Conservation (phyloP, 2,888 invertebrate genomes). For the Apamea crenata region DNA sequence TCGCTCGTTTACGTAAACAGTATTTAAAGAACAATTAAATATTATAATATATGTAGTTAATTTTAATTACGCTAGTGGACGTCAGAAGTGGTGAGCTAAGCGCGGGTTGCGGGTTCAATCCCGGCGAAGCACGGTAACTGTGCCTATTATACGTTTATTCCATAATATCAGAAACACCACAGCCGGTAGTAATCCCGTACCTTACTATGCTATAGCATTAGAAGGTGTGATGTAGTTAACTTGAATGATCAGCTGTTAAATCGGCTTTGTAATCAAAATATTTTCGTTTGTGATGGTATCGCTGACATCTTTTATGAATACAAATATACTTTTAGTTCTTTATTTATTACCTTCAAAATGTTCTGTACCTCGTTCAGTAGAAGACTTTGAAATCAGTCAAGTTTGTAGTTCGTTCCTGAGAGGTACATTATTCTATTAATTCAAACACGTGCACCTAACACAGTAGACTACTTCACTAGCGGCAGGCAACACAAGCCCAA, state of each 20-base stretch:
- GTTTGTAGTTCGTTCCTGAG: not conserved
- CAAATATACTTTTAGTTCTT: slow-evolving; percentile 7
- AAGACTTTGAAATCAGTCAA: slow-evolving; percentile 2
- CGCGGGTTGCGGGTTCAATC: slow-evolving; percentile 42
- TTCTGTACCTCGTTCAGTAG: not conserved
- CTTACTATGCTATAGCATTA: not conserved
- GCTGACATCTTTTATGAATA: slow-evolving; percentile 31
- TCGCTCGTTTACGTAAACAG: not conserved
- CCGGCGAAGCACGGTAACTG: slow-evolving; percentile 25
- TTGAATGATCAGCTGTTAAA: slow-evolving; percentile 20
- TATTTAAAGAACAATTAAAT: slow-evolving; percentile 8
- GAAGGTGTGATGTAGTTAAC: slow-evolving; percentile 3
- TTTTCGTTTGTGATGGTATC: slow-evolving; percentile 3
- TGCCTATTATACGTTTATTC: slow-evolving; percentile 2
- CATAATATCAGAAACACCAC: slow-evolving; percentile 2
- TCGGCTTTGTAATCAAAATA: slow-evolving; percentile 23
- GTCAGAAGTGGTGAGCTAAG: slow-evolving; percentile 20
- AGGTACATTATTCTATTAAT: not conserved
- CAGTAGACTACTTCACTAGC: not conserved
- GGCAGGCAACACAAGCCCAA: not conserved
- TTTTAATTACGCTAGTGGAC: not conserved
- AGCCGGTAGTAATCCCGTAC: slow-evolving; percentile 3
- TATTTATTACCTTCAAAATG: not conserved
- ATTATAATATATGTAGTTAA: too few species aligned
- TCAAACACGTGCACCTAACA: not conserved